Evolutionary conservation across 92 coral and sea anemone genomes (phyloP), one percentile per base, ranked within the genome.

Genomic region (Nematostella vectensis): DNA sequence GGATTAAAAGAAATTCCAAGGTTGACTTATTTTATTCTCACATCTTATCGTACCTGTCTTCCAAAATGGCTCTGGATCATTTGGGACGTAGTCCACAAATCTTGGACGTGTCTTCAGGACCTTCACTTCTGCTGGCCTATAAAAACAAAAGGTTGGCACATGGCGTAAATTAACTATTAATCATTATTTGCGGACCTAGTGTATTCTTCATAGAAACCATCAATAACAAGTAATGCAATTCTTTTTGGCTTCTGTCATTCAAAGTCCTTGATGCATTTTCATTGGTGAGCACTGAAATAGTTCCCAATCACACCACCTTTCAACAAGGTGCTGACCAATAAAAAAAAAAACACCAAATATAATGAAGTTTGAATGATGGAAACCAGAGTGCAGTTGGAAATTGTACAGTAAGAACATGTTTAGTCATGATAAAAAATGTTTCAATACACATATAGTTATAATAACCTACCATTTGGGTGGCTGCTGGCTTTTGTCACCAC

Each of bases 101-200:
- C 74, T 56, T 9, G 96, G 96, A 20, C 75, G 49, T 3, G 54
- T 53, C 2, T 73, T 64, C 16, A 89, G 47, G 19, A 84, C 87
- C 55, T 79, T 89, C 57, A 89, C 65, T 28, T 84, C 86, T 29
- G 72, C 79, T 61, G 96, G 96, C 96, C 96, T 89, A 37, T 17
- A 37, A 31, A 27, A 47, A 22, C 29, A 62, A 66, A 4, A 2
- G 17, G 25, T 31, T 11, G 15, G 21, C 11, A n/a, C n/a, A n/a
- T n/a, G n/a, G n/a, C n/a, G n/a, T n/a, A n/a, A n/a, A 45, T 45
- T 45, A 45, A 45, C 18, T 45, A 45, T 36, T 8, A 36, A n/a
- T n/a, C n/a, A n/a, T n/a, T n/a, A n/a, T n/a, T n/a, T n/a, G n/a
- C n/a, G n/a, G n/a, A n/a, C n/a, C n/a, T n/a, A n/a, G n/a, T n/a